Conservation (phyloP, 2,797 vertebrate species). For the Threskiornis aethiopicus region DNA sequence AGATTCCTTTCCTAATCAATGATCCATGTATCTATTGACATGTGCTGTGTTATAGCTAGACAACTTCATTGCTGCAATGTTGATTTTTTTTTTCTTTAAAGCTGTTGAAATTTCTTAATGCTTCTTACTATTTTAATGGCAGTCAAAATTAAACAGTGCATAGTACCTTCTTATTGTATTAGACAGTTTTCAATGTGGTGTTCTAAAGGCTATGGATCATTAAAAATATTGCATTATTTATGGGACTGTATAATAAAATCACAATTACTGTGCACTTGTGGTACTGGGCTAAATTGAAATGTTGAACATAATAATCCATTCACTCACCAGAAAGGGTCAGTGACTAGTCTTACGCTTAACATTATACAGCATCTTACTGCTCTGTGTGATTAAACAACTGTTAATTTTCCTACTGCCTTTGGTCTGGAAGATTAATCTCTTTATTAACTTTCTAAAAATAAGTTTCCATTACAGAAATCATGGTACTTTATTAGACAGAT, state of each 20-base stretch:
- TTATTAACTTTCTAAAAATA: slow-evolving; percentile 25
- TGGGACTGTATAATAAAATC: slow-evolving; percentile 70
- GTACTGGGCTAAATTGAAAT: slow-evolving; percentile 21
- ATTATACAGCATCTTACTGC: not conserved
- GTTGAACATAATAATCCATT: slow-evolving; percentile 20
- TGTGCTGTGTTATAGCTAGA: not conserved
- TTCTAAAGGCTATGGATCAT: slow-evolving; percentile 53
- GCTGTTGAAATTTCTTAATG: slow-evolving; percentile 14
- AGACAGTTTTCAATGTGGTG: slow-evolving; percentile 36
- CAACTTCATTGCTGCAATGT: not conserved
- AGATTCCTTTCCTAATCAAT: slow-evolving; percentile 24
- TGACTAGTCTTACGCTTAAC: not conserved
- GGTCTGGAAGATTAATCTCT: not conserved
- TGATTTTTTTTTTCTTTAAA: not conserved
- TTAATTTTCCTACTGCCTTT: not conserved
- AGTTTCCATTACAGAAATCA: not conserved
- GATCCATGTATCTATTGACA: not conserved
- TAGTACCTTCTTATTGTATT: slow-evolving; percentile 8
- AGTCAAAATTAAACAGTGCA: slow-evolving; percentile 56
- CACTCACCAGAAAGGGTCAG: not conserved
- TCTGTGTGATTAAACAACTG: not conserved
- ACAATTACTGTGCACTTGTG: slow-evolving; percentile 12
- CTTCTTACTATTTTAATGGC: slow-evolving; percentile 31
- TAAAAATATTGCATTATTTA: slow-evolving; percentile 73
- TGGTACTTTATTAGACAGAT: not conserved